Evolutionary conservation across 2,797 vertebrate species (phyloP).

Genomic region (Syndactyla subalaris): DNA sequence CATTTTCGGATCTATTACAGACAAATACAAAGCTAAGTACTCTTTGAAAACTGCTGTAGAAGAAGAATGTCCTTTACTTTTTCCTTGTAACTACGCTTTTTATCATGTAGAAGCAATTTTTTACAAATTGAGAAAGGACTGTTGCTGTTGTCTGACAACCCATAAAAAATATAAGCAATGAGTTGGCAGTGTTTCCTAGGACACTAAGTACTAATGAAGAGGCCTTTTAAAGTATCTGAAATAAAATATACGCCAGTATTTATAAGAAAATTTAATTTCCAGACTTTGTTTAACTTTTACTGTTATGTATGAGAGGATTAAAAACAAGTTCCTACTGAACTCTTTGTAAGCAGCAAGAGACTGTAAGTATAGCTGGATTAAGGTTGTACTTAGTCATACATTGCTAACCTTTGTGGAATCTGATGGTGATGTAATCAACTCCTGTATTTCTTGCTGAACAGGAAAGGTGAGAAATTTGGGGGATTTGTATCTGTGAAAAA

Average conservation of each 20-base stretch:
- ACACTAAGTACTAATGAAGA: neutral
- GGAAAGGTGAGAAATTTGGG: conserved; percentile 72
- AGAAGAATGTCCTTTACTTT: neutral
- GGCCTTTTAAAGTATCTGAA: neutral
- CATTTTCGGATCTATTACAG: neutral
- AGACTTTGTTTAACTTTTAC: neutral
- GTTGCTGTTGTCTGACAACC: neutral
- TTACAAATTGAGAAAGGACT: neutral
- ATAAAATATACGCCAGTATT: neutral
- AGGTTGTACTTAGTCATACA: conserved; percentile 15
- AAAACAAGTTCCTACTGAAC: neutral
- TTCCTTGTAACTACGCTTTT: neutral
- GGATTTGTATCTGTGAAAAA: conserved; percentile 66
- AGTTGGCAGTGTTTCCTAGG: neutral
- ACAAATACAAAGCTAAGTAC: neutral
- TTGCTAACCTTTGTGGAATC: conserved; percentile 55
- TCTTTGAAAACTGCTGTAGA: neutral
- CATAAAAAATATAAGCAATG: neutral
- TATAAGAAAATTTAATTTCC: neutral
- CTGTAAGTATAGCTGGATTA: neutral
- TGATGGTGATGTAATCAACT: conserved; percentile 35
- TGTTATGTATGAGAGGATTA: neutral
- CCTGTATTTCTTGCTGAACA: conserved; percentile 73
- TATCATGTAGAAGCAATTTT: neutral
- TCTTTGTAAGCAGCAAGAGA: neutral